phyloP scores from a whole-genome alignment of 2,797 vertebrate genomes.

The Lophius americanus region DNA sequence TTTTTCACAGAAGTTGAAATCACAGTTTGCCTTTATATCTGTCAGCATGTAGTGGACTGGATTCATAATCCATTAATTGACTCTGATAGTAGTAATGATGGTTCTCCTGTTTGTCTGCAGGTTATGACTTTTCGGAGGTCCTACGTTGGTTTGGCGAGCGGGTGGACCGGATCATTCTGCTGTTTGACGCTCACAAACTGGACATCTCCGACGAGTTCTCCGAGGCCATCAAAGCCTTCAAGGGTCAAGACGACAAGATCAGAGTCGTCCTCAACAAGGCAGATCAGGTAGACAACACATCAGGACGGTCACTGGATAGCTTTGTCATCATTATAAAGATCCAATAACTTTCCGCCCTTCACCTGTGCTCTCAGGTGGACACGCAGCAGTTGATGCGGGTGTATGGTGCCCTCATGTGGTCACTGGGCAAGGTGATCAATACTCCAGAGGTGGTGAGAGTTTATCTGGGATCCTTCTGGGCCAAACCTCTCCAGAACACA shows the following conservation, averaged over 20 bases:
- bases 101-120: constrained; percentile 63
- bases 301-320: not conserved
- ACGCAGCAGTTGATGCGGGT: constrained; percentile 98
- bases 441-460: constrained; percentile 94
- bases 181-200: constrained; percentile 97
- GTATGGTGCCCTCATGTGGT: constrained; percentile 98
- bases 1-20: too few relatives aligned
- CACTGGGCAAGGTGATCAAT: constrained; percentile 96
- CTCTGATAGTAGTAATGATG: too few relatives aligned
- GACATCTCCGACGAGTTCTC: constrained; percentile 99
- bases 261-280: constrained; percentile 96
- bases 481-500: constrained; percentile 92
- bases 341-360: not conserved
- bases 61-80: not conserved
- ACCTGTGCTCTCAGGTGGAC: constrained; percentile 82
- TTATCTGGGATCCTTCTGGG: constrained; percentile 97
- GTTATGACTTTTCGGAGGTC: constrained; percentile 95
- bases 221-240: constrained; percentile 93
- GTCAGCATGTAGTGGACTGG: too few relatives aligned
- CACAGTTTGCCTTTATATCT: too few relatives aligned
- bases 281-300: constrained; percentile 79
- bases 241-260: constrained; percentile 98
- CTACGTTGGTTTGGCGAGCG: constrained; percentile 97
- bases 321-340: accelerated
- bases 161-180: constrained; percentile 94